Evolutionary conservation across 2,797 vertebrate genomes (phyloP).

Genomic region (Eremophila alpestris): DNA sequence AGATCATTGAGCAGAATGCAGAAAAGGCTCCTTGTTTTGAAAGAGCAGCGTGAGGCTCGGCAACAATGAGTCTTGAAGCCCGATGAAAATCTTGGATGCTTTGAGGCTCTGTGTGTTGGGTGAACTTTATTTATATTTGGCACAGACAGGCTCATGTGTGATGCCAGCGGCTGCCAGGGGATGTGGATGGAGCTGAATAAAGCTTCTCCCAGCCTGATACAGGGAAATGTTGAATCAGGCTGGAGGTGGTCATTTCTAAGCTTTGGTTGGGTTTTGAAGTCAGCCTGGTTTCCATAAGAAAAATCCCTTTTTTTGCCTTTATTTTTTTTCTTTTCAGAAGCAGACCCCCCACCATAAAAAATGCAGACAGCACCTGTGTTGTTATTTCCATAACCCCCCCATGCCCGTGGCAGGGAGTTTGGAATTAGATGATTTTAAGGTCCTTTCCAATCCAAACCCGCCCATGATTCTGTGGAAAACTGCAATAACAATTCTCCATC

Average conservation of each 20-base stretch:
- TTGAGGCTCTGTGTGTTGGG: slow-evolving; percentile 62
- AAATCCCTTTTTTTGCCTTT: fast-evolving
- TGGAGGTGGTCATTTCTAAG: background rate
- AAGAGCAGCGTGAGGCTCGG: slow-evolving; percentile 54
- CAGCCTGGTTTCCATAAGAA: background rate
- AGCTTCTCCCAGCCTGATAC: slow-evolving; percentile 36
- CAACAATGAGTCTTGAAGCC: slow-evolving; percentile 71
- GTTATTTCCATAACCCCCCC: background rate
- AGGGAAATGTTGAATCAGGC: slow-evolving; percentile 32
- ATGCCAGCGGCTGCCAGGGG: slow-evolving; percentile 62
- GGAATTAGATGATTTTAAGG: background rate
- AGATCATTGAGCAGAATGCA: slow-evolving; percentile 73
- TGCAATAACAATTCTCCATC: background rate
- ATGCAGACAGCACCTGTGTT: background rate
- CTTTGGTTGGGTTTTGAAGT: slow-evolving; percentile 10
- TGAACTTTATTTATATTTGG: slow-evolving; percentile 72
- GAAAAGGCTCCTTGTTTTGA: slow-evolving; percentile 76
- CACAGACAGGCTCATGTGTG: background rate
- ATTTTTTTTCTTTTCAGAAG: background rate
- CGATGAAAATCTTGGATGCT: slow-evolving; percentile 47
- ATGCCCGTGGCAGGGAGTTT: background rate
- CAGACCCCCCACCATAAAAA: background rate
- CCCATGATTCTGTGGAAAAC: background rate
- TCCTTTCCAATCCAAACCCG: background rate
- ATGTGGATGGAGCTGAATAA: background rate